These are phyloP conservation scores for Bungarus multicinctus DNA, from an alignment of 2,113 vertebrate species.

Conservation along the genomic window DNA sequence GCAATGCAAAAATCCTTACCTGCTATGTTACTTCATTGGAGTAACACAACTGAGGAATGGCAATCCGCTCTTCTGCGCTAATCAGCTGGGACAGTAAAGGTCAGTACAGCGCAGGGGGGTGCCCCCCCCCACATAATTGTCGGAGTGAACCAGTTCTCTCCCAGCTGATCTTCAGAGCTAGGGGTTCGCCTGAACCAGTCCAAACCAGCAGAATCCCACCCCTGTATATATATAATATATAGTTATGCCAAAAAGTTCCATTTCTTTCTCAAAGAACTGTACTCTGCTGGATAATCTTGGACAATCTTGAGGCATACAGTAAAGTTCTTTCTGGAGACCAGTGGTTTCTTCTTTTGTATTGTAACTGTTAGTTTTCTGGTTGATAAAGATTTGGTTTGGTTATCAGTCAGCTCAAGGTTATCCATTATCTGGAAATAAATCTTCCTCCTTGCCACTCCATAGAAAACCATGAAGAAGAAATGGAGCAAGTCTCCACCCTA, in stretches of 20 bases:
- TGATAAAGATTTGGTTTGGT: background rate
- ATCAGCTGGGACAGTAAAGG: too few relatives aligned
- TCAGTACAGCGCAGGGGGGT: too few relatives aligned
- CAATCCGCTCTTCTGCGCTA: too few relatives aligned
- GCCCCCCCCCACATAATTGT: too few relatives aligned
- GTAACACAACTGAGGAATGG: too few relatives aligned
- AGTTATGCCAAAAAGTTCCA: background rate
- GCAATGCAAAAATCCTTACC: too few relatives aligned
- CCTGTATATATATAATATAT: too few relatives aligned
- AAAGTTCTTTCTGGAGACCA: background rate
- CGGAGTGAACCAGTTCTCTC: too few relatives aligned
- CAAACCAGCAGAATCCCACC: too few relatives aligned
- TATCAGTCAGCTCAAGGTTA: background rate
- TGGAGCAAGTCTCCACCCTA: background rate
- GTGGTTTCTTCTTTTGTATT: background rate
- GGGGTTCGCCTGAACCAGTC: too few relatives aligned
- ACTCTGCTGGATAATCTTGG: background rate
- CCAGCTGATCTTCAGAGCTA: too few relatives aligned
- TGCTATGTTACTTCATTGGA: too few relatives aligned
- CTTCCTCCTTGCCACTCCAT: background rate
- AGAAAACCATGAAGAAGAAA: background rate
- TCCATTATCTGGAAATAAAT: background rate
- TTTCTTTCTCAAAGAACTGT: background rate
- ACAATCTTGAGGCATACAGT: background rate
- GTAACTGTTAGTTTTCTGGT: background rate